Evolutionary conservation across 2,113 vertebrate species (phyloP), one percentile per base, ranked within the genome.

Genomic region (Perccottus glenii): DNA sequence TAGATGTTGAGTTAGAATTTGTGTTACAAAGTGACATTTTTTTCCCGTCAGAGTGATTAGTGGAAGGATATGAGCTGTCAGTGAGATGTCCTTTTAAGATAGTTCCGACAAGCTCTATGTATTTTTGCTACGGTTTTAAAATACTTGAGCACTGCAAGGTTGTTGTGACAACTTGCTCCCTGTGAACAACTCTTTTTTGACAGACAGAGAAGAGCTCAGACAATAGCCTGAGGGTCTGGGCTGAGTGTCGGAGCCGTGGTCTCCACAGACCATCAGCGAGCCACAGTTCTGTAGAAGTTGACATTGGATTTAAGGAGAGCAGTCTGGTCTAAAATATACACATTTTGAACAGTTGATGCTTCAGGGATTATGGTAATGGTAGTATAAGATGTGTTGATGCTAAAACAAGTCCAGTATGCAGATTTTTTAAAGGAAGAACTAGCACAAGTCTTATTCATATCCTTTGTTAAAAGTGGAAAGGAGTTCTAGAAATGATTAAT

Each of bases 101-200:
- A 12, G 11, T 3, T 6, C 38, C 73, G 74, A 73, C 73, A 75
- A 62, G 75, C 57, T 60, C 36, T 27, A 1, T 9, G 19, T 70
- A 78, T 66, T 27, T 36, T 78, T 51, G 51, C 57, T n/a, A 55
- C 72, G 68, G 69, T 85, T 55, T 83, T 77, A 82, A 84, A 46
- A 61, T 53, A 70, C 67, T 81, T 15, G 33, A 57, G 58, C 32
- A 11, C 73, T 68, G 43, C 47, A 32, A 78, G 72, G 80, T 75
- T 82, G 75, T 81, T 82, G 79, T 84, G 84, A 88, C 85, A 84
- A 71, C 78, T 75, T 74, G 67, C 79, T 80, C 77, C 63, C 72
- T 49, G 74, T 73, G 83, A 87, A 83, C 77, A 61, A 35, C 11
- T 50, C 65, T 73, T 81, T 77, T 65, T 72, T 84, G 75, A 76